A percentile compares a stretch with the other conserved stretches of the same genome.
phyloP scores from a whole-genome alignment of 2,888 invertebrate genomes.

The Fragum sueziense region DNA sequence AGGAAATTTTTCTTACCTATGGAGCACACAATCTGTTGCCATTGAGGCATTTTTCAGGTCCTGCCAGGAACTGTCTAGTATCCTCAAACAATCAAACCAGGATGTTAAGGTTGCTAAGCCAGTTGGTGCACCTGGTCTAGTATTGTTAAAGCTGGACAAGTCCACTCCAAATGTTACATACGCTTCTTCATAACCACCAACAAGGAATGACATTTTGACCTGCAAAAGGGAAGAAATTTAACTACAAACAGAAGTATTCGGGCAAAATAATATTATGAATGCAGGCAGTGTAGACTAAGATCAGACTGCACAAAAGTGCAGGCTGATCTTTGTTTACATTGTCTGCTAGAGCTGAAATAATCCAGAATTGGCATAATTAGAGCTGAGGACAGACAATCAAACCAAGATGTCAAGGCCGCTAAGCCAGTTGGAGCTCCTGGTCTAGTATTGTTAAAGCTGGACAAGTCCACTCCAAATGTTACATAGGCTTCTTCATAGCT shows the following conservation, averaged over 20 bases:
- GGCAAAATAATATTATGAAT: no score
- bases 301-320: no score
- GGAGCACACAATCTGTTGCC: constrained; percentile 47
- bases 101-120: constrained; percentile 37
- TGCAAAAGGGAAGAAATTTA: background rate
- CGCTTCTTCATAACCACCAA: constrained; percentile 41
- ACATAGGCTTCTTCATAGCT: constrained; percentile 48
- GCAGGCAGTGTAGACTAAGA: no score
- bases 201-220: constrained; percentile 56
- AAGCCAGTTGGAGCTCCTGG: constrained; percentile 15
- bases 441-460: constrained; percentile 35
- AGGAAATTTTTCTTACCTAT: constrained; percentile 54
- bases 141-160: constrained; percentile 34
- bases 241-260: no score
- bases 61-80: constrained; percentile 41
- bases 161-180: constrained; percentile 51
- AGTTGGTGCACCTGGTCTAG: constrained; percentile 23
- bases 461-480: constrained; percentile 42
- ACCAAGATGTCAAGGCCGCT: constrained; percentile 52
- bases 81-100: constrained; percentile 56
- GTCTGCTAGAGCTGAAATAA: no score
- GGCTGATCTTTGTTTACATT: no score
- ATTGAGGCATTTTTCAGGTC: constrained; percentile 18
- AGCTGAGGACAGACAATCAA: no score
- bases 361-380: no score